Conservation (phyloP, 1,140 invertebrate genomes). For the Drosophila insularis region DNA sequence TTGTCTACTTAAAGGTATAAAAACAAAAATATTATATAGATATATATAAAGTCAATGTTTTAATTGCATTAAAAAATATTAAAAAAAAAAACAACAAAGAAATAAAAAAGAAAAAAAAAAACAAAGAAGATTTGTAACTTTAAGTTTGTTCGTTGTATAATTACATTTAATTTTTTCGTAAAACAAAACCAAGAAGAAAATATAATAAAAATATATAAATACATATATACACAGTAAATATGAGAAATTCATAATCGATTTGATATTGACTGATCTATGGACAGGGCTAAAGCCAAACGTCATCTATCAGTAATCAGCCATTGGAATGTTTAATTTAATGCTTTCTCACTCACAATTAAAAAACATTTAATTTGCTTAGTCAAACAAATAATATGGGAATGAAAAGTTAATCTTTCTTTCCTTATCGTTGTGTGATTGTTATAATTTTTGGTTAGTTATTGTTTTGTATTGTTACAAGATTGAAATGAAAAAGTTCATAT, state of each 20-base stretch:
- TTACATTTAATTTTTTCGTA: slow-evolving; percentile 73
- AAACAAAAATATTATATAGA: slow-evolving; percentile 46
- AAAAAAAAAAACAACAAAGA: slow-evolving; percentile 52
- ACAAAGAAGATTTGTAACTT: slow-evolving; percentile 60
- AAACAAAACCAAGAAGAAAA: slow-evolving; percentile 49
- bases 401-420: too few relatives aligned
- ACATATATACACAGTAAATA: slow-evolving; percentile 35
- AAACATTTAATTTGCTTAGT: too few relatives aligned
- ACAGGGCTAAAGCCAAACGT: too few relatives aligned
- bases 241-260: slow-evolving; percentile 20
- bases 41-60: slow-evolving; percentile 78
- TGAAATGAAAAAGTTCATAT: too few relatives aligned
- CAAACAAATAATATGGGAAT: too few relatives aligned
- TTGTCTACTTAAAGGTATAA: slow-evolving; percentile 58
- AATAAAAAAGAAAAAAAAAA: slow-evolving; percentile 16
- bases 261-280: neutral
- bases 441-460: too few relatives aligned
- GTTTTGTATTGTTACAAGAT: too few relatives aligned
- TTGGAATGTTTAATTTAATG: too few relatives aligned
- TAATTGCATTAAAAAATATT: slow-evolving; percentile 61
- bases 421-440: too few relatives aligned
- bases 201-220: slow-evolving; percentile 64
- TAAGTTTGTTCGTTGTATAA: slow-evolving; percentile 79
- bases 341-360: too few relatives aligned
- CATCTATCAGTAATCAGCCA: too few relatives aligned